phyloP scores from a whole-genome alignment of 2,888 invertebrate species.

The Tetragonisca angustula region DNA sequence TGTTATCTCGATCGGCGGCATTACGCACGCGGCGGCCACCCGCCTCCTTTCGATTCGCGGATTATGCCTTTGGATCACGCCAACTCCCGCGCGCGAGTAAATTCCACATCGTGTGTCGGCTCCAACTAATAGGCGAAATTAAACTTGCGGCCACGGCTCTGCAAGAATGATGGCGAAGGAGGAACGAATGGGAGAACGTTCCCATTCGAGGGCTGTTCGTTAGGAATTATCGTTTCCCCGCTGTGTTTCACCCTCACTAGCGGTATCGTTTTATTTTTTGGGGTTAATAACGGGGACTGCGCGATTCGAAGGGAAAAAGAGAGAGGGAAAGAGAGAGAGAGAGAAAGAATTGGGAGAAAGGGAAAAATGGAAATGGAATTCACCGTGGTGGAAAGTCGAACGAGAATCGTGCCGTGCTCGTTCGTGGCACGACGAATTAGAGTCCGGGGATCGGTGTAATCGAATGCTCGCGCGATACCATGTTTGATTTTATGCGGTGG shows the following conservation, averaged over 20 bases:
- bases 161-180: slow-evolving; percentile 43
- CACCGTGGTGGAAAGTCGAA: slow-evolving; percentile 2
- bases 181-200: background rate
- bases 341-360: background rate
- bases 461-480: slow-evolving; percentile 5
- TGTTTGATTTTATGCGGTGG: slow-evolving; percentile 18
- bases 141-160: slow-evolving; percentile 45
- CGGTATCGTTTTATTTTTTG: too few species aligned
- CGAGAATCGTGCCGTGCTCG: background rate
- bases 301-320: background rate
- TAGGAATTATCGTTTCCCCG: slow-evolving; percentile 37
- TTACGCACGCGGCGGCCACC: slow-evolving; percentile 72
- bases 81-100: slow-evolving; percentile 55
- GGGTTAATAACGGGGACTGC: slow-evolving; percentile 29
- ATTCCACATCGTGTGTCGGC: slow-evolving; percentile 31
- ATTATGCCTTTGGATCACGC: slow-evolving; percentile 80
- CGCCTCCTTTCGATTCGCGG: slow-evolving; percentile 76
- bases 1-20: slow-evolving; percentile 77
- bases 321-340: background rate
- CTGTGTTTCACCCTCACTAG: background rate
- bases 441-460: background rate
- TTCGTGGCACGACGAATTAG: slow-evolving; percentile 30
- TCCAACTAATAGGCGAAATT: slow-evolving; percentile 66
- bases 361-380: slow-evolving; percentile 26
- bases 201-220: background rate